These are phyloP conservation scores for Ptilodon capucinus DNA, from an alignment of 2,888 invertebrate species.

Conservation along the genomic window DNA sequence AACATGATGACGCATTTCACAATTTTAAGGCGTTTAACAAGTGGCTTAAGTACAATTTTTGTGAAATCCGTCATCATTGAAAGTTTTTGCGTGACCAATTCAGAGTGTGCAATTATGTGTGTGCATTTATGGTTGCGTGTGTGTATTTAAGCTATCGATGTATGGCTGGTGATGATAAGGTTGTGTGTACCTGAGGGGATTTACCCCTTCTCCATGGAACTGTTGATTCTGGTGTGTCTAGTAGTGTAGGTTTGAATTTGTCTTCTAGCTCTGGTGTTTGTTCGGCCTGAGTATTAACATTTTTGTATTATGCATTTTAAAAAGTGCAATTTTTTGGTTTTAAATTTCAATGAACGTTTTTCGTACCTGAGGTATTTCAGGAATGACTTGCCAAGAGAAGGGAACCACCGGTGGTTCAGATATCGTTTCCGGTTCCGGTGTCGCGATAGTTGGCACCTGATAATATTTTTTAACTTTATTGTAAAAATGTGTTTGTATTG, in stretches of 20 bases:
- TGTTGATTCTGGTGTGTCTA: conserved; percentile 55
- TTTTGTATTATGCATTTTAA: conserved; percentile 18
- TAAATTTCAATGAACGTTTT: conserved; percentile 10
- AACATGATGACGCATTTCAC: conserved; percentile 17
- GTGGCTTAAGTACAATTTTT: no score
- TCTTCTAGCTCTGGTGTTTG: conserved; percentile 73
- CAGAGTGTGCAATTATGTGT: conserved; percentile 23
- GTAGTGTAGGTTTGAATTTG: conserved; percentile 68
- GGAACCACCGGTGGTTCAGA: conserved; percentile 63
- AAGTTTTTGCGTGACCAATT: conserved; percentile 14
- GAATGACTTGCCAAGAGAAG: conserved; percentile 75
- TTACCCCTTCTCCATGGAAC: conserved; percentile 67
- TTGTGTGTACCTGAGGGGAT: conserved; percentile 67
- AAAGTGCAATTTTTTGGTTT: conserved; percentile 19
- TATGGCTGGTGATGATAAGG: conserved; percentile 15
- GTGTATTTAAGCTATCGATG: conserved; percentile 21
- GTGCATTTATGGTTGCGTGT: conserved; percentile 30
- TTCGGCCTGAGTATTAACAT: conserved; percentile 62
- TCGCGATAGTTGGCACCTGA: conserved; percentile 60
- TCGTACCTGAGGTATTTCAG: conserved; percentile 76
- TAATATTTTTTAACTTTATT: conserved; percentile 20
- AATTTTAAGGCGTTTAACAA: conserved; percentile 4
- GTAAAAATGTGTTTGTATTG: conserved; percentile 1
- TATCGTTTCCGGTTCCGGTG: conserved; percentile 55
- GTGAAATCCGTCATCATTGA: conserved; percentile 14